These are phyloP conservation scores for Phasia obesa DNA, from an alignment of 2,888 invertebrate species.

Conservation along the genomic window DNA sequence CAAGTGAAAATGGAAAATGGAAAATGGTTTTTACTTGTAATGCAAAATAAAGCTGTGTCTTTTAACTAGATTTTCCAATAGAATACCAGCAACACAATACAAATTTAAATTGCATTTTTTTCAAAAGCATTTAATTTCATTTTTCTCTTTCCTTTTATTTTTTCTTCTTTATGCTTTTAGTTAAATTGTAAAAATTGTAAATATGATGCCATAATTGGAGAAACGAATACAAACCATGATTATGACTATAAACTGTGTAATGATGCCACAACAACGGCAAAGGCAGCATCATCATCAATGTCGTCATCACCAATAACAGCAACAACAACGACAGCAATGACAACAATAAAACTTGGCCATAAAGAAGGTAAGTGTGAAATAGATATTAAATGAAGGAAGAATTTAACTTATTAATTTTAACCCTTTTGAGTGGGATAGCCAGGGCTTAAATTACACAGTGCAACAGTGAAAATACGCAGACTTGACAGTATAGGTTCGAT, in stretches of 20 bases:
- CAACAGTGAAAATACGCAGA: no score
- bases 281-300: conserved; percentile 40
- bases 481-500: no score
- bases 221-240: conserved; percentile 78
- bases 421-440: background rate
- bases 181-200: conserved; percentile 81
- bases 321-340: conserved; percentile 23
- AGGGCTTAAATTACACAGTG: background rate
- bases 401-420: conserved; percentile 40
- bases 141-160: conserved; percentile 4
- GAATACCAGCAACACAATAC: conserved; percentile 55
- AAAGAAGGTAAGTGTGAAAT: conserved; percentile 65
- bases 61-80: conserved; percentile 54
- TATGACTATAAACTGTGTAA: conserved; percentile 75
- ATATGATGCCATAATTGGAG: conserved; percentile 80
- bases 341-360: conserved; percentile 63
- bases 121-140: conserved; percentile 16
- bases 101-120: conserved; percentile 57
- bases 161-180: conserved; percentile 73
- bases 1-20: conserved; percentile 21
- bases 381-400: conserved; percentile 5
- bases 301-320: background rate
- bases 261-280: conserved; percentile 67
- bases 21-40: conserved; percentile 48
- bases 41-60: conserved; percentile 50